Evolutionary conservation across 1,140 invertebrate species (phyloP).

Genomic region (Bombus vancouverensis): DNA sequence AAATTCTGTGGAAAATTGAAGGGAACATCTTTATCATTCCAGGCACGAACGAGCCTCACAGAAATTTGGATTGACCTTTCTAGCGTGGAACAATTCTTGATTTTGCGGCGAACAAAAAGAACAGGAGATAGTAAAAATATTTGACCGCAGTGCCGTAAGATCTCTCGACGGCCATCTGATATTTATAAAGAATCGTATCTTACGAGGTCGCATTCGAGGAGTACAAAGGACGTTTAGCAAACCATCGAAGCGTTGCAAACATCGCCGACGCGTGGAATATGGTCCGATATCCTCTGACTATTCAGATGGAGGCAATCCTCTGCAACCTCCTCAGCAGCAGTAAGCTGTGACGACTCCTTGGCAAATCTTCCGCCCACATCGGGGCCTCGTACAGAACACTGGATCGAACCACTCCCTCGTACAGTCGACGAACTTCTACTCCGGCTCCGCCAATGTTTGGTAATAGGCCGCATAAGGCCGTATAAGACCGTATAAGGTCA

Average conservation of each 20-base stretch:
- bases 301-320: too few relatives aligned
- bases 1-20: constrained; percentile 16
- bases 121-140: constrained; percentile 50
- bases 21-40: neutral
- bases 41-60: constrained; percentile 27
- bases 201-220: constrained; percentile 46
- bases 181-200: constrained; percentile 67
- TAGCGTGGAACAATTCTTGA: constrained; percentile 43
- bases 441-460: too few relatives aligned
- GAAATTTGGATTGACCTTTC: constrained; percentile 49
- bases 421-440: too few relatives aligned
- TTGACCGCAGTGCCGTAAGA: constrained; percentile 39
- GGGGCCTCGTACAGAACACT: too few relatives aligned
- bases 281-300: too few relatives aligned
- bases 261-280: too few relatives aligned
- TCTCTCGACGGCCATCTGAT: constrained; percentile 61
- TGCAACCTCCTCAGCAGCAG: too few relatives aligned
- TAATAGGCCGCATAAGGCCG: too few relatives aligned
- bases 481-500: too few relatives aligned
- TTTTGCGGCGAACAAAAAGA: constrained; percentile 9
- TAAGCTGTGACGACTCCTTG: too few relatives aligned
- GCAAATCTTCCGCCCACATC: too few relatives aligned
- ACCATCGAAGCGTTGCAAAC: neutral
- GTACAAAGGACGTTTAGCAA: constrained; percentile 18
- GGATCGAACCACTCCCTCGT: too few relatives aligned